Base-by-base conservation (phyloP, 1,140 invertebrate species). In the Papilio glaucus region DNA sequence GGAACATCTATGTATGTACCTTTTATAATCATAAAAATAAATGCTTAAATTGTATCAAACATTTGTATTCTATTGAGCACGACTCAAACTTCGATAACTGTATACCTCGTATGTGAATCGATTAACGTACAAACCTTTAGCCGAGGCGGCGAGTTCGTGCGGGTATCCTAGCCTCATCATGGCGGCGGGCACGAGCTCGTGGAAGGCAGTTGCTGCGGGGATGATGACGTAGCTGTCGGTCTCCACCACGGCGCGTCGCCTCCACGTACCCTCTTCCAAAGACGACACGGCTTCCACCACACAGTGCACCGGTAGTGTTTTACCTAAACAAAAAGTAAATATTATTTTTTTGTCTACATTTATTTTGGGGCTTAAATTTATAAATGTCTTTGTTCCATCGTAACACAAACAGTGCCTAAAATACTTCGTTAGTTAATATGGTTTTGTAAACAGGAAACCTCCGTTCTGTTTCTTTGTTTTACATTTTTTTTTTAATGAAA, bases 161-260 rank as follows among this genome's bases (percentile, higher is more conserved):
- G 96, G 95, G 87, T 98, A 98, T 10, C 97, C 97, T 0, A 98
- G 94, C 78, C 96, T 94, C 82, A 96, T 93, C 72, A 98, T 94
- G 4, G 97, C 97, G 0, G 96, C 96, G 15, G 95, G 94, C 0
- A 98, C 96, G 39, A 98, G 93, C 81, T 97, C 98, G 72, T 96
- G 95, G 91, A 98, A 98, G 39, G 96, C 96, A 62, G 97, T 98
- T 60, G 95, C 95, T n/a, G 96, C 95, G 6, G 98, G 97, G 79
- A 99, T 97, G 87, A 99, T 98, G 83, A 98, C 98, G 89, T 97
- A 99, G 81, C 97, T 97, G 90, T 99, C 98, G 9, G 96, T 96
- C 89, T 98, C 98, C 39, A 98, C 95, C 53, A 95, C 94, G 1
- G 96, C 95, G 37, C 95, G 93, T 38, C 96, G 94, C 73, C 92